phyloP scores from a whole-genome alignment of 2,888 invertebrate species.

The Tridacna gigas region DNA sequence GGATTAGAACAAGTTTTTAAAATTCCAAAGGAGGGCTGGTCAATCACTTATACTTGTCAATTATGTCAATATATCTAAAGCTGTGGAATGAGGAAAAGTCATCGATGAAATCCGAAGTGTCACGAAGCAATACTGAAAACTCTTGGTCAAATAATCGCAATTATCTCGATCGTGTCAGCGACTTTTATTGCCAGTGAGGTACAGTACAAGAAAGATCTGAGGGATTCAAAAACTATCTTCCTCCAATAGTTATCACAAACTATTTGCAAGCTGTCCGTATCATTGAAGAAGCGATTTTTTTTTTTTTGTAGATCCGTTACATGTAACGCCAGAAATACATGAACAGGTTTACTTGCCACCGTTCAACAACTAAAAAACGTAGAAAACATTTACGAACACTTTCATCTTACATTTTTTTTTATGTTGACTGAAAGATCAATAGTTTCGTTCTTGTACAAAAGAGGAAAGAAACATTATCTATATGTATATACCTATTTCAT shows the following conservation, averaged over 20 bases:
- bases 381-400: too few species aligned
- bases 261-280: too few species aligned
- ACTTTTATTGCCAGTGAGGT: background rate
- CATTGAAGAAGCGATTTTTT: too few species aligned
- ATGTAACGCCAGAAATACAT: too few species aligned
- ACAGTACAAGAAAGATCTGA: background rate
- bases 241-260: background rate
- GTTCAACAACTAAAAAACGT: too few species aligned
- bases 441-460: too few species aligned
- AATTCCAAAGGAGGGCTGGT: slow-evolving; percentile 39
- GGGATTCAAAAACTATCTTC: background rate
- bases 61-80: slow-evolving; percentile 23
- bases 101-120: slow-evolving; percentile 23
- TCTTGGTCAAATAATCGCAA: background rate
- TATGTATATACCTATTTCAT: too few species aligned
- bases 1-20: slow-evolving; percentile 51
- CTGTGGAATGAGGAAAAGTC: slow-evolving; percentile 14
- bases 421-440: too few species aligned
- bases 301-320: too few species aligned
- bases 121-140: slow-evolving; percentile 7
- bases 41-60: slow-evolving; percentile 24
- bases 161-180: background rate
- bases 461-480: too few species aligned
- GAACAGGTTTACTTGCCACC: too few species aligned
- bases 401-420: too few species aligned